Percentiles rank a stretch among this genome's conserved stretches.
phyloP scores from a whole-genome alignment of 2,113 vertebrate genomes.

The Cacatua alba region DNA sequence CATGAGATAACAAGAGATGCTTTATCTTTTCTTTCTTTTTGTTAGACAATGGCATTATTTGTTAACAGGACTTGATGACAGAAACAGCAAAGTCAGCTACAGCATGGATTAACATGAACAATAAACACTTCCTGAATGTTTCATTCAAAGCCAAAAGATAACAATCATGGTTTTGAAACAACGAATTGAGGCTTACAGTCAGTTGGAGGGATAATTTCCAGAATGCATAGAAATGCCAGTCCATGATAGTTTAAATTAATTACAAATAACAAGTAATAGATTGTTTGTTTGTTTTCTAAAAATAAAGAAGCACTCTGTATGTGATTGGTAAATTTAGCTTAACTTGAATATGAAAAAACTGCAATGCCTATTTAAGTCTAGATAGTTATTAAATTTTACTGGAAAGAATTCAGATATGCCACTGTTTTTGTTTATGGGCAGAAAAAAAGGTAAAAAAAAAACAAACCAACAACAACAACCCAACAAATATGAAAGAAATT shows the following conservation, averaged over 20 bases:
- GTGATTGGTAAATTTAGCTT: neutral
- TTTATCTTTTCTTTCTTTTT: conserved; percentile 42
- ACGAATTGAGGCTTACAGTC: neutral
- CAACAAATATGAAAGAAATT: neutral
- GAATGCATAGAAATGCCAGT: neutral
- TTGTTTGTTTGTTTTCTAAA: neutral
- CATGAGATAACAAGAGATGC: conserved; percentile 25
- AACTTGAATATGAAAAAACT: neutral
- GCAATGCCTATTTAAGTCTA: neutral
- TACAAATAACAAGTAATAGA: neutral
- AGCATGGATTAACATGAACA: conserved; percentile 37
- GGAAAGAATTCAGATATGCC: neutral
- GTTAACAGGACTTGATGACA: conserved; percentile 23
- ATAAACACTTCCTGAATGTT: conserved; percentile 49
- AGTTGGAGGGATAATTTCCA: neutral
- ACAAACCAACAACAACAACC: neutral
- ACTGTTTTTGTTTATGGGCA: neutral
- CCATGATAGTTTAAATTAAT: neutral
- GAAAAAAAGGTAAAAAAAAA: neutral
- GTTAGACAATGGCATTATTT: conserved; percentile 43
- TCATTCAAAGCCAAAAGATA: conserved; percentile 30
- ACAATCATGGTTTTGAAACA: conserved; percentile 27
- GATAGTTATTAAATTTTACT: neutral
- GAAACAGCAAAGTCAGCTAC: conserved; percentile 50
- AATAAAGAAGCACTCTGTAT: neutral